Conservation (phyloP, 2,113 vertebrate genomes). For the Phrynosoma blainvillii region DNA sequence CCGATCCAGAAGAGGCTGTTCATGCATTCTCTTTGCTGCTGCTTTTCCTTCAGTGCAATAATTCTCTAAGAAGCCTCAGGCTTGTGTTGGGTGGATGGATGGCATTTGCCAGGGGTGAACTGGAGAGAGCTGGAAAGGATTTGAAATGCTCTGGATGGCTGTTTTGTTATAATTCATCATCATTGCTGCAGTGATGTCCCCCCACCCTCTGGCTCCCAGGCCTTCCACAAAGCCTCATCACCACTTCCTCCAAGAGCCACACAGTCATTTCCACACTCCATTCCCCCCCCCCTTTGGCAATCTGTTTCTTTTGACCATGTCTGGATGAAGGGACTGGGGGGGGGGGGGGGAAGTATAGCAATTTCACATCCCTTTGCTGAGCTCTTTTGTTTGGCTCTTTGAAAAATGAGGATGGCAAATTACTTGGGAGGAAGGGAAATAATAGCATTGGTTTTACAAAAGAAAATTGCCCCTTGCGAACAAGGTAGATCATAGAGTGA, state of each 20-base stretch:
- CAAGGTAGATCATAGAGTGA: background rate
- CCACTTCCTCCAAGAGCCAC: background rate
- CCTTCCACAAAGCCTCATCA: background rate
- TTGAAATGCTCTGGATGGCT: background rate
- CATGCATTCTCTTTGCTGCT: background rate
- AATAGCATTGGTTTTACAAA: background rate
- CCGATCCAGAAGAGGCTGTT: background rate
- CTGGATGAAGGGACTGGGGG: background rate
- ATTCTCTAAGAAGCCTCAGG: slow-evolving; percentile 25
- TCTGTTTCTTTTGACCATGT: background rate
- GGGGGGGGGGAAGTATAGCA: background rate
- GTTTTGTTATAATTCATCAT: background rate
- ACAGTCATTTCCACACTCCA: background rate
- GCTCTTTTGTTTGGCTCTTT: background rate
- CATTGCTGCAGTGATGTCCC: background rate
- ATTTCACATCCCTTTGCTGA: background rate
- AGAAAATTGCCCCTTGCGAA: background rate
- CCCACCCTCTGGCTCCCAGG: no score
- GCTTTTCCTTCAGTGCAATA: slow-evolving; percentile 6
- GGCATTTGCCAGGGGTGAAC: slow-evolving; percentile 35
- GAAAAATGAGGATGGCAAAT: background rate
- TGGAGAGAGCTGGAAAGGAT: background rate
- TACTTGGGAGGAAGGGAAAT: background rate
- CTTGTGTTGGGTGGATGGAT: slow-evolving; percentile 21
- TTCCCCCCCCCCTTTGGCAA: no score